Evolutionary conservation across 1,140 invertebrate species (phyloP), one percentile per base, ranked within the genome.

Genomic region (Bilobella aurantiaca): DNA sequence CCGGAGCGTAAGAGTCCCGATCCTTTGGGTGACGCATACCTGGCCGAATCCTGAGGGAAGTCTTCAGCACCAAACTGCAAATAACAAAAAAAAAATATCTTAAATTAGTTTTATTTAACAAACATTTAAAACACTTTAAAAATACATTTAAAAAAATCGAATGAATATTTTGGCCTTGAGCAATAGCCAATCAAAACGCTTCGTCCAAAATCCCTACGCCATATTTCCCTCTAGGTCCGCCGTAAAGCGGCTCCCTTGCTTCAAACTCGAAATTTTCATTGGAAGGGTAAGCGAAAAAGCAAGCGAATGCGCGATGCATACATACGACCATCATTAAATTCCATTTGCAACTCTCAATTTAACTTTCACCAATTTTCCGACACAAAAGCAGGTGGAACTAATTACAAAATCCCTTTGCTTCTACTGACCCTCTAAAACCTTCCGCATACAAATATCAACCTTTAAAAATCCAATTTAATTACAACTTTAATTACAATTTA

Each of bases 51-150:
- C 77, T 87, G 82, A n/a, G 85, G 86, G 77, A 92, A 94, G 75
- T 93, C 91, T 76, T 92, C 91, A 73, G 87, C 87, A 75, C 88
- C 87, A 78, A 92, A 93, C 88, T 91, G 82, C 76, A 76, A 73
- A 76, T 71, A 66, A 74, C 66, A 64, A 67, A 69, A 62, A 62
- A 69, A 57, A 62, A 74, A 8, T 21, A 59, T 8, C 8, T 21
- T 28, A 57, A 57, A 59, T 29, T 59, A 12, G 58, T 28, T 8
- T 12, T 28, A 5, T 42, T 42, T 18, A n/a, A n/a, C n/a, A n/a
- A n/a, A n/a, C n/a, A n/a, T n/a, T n/a, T n/a, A n/a, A n/a, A n/a
- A n/a, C n/a, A n/a, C n/a, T n/a, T n/a, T n/a, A n/a, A n/a, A n/a
- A n/a, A n/a, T n/a, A n/a, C n/a, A n/a, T n/a, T n/a, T n/a, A n/a